phyloP scores from a whole-genome alignment of 2,888 invertebrate genomes.

The Tipula vernalis region DNA sequence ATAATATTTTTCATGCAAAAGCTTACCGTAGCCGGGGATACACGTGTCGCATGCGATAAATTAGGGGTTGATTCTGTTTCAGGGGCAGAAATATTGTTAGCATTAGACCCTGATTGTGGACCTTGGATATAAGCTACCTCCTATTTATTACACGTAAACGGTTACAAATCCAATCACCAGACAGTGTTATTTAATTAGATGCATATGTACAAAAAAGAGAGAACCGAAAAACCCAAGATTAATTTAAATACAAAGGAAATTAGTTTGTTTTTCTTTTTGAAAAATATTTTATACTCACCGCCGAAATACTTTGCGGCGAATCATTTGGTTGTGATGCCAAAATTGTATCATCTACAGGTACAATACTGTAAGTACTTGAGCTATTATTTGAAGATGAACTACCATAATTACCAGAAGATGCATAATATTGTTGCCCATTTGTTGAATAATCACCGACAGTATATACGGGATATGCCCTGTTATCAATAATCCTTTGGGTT shows the following conservation, averaged over 20 bases:
- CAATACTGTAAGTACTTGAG: slow-evolving; percentile 39
- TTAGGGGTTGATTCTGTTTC: slow-evolving; percentile 41
- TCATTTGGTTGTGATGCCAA: slow-evolving; percentile 45
- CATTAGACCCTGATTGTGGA: slow-evolving; percentile 38
- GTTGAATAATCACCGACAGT: slow-evolving; percentile 49
- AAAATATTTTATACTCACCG: slow-evolving; percentile 39
- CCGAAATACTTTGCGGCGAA: slow-evolving; percentile 53
- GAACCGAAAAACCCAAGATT: neutral
- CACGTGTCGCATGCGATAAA: slow-evolving; percentile 66
- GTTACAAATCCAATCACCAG: neutral
- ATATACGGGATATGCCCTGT: slow-evolving; percentile 64
- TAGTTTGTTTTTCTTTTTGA: neutral
- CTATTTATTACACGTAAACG: slow-evolving; percentile 18
- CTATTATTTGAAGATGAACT: slow-evolving; percentile 42
- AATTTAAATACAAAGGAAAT: neutral
- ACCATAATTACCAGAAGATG: slow-evolving; percentile 35
- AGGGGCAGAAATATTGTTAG: slow-evolving; percentile 32
- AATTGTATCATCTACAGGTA: slow-evolving; percentile 55
- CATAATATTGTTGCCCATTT: slow-evolving; percentile 49
- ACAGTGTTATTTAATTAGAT: neutral
- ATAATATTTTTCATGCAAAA: slow-evolving; percentile 9
- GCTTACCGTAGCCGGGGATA: slow-evolving; percentile 86
- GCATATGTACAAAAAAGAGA: neutral
- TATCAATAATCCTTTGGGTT: neutral
- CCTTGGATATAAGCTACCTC: slow-evolving; percentile 35